Percentiles rank a stretch among this genome's conserved stretches.
Conservation (phyloP, 2,797 vertebrate genomes). For the Macrochelys suwanniensis region DNA sequence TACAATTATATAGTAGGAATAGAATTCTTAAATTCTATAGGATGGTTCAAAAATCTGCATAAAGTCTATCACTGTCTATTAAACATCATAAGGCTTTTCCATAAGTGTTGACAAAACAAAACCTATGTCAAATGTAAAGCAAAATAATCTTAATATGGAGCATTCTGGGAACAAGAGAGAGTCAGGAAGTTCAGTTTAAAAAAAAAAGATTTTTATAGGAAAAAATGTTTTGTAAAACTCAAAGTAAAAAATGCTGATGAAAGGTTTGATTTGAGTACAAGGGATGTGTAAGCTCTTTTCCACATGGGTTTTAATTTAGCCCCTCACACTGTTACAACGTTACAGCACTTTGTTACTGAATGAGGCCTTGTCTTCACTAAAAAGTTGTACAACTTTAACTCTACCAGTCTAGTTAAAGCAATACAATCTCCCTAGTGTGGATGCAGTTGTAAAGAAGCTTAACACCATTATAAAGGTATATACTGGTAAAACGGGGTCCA, state of each 20-base stretch:
- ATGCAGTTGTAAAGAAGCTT: neutral
- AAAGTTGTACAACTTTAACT: neutral
- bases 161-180: neutral
- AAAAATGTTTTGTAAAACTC: neutral
- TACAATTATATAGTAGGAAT: neutral
- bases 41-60: neutral
- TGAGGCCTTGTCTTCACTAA: neutral
- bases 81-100: neutral
- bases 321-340: rapidly evolving
- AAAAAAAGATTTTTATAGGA: neutral
- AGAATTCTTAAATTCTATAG: neutral
- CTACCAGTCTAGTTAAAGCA: neutral
- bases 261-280: neutral
- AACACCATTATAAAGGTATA: neutral
- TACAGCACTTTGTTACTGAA: neutral
- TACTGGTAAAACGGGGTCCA: neutral
- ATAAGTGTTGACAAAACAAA: neutral
- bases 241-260: neutral
- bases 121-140: neutral
- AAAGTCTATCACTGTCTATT: neutral
- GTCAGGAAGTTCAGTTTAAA: neutral
- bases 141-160: neutral
- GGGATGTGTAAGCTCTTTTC: neutral
- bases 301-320: neutral
- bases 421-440: neutral